Evolutionary conservation across 2,888 invertebrate genomes (phyloP).

Genomic region (Acleris literana): DNA sequence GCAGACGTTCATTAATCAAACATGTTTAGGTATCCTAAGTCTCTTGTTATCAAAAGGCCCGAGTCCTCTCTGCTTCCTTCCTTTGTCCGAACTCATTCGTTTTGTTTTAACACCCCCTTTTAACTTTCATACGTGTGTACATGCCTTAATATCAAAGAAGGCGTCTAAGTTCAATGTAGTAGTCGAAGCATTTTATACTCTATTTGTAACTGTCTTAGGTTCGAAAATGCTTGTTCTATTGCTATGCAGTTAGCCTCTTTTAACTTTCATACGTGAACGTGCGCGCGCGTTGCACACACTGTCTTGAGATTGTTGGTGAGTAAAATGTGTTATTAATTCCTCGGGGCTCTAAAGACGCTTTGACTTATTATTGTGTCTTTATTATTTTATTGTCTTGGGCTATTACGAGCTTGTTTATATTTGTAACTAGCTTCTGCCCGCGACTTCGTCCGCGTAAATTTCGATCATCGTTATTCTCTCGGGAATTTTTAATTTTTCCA

Average conservation of each 20-base stretch:
- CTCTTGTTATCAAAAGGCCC: slow-evolving; percentile 69
- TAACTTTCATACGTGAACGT: slow-evolving; percentile 71
- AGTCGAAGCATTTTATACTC: too few species aligned
- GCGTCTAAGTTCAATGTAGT: too few species aligned
- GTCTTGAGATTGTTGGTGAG: slow-evolving; percentile 27
- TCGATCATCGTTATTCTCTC: too few species aligned
- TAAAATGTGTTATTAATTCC: slow-evolving; percentile 31
- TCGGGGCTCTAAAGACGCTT: slow-evolving; percentile 26
- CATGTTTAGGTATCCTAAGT: slow-evolving; percentile 72
- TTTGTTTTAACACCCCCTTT: slow-evolving; percentile 82
- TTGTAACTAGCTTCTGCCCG: too few species aligned
- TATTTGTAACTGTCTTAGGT: too few species aligned
- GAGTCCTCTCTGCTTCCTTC: slow-evolving; percentile 74
- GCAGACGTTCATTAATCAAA: slow-evolving; percentile 74
- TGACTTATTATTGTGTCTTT: background rate
- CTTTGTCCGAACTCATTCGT: slow-evolving; percentile 82
- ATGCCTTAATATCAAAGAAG: too few species aligned
- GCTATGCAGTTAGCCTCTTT: slow-evolving; percentile 56
- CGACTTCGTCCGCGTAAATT: too few species aligned
- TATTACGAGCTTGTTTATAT: background rate
- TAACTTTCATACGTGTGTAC: slow-evolving; percentile 64
- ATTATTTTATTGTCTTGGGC: background rate
- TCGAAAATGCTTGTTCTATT: too few species aligned
- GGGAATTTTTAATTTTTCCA: too few species aligned
- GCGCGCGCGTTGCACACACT: slow-evolving; percentile 56